Percentiles rank a stretch among this genome's conserved stretches.
Evolutionary conservation across 23 tunicate species (phyloP).

Genomic region (Trididemnum nubilum): DNA sequence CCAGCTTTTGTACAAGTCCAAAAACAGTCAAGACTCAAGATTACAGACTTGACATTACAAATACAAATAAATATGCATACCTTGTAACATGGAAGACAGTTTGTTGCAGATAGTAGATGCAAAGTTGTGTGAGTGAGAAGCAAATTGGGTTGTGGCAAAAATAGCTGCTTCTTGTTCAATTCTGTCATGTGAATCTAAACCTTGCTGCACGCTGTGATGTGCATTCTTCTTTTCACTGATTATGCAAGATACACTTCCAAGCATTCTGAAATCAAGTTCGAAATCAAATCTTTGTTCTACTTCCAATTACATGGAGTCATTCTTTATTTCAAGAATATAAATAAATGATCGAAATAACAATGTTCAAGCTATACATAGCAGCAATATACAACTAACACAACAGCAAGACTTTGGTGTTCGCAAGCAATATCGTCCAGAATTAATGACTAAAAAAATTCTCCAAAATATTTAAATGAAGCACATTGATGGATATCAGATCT

Average conservation of each 20-base stretch:
- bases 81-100: slow-evolving; percentile 84
- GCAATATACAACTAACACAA: too few species aligned
- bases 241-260: slow-evolving; percentile 89
- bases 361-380: neutral
- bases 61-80: slow-evolving; percentile 17
- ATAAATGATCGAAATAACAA: neutral
- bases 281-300: too few species aligned
- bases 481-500: too few species aligned
- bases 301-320: neutral
- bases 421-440: too few species aligned
- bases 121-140: slow-evolving; percentile 83
- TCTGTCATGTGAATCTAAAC: slow-evolving; percentile 91
- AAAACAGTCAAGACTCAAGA: neutral
- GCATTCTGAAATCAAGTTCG: slow-evolving; percentile 87
- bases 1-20: neutral
- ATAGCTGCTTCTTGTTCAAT: slow-evolving; percentile 96
- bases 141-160: slow-evolving; percentile 88
- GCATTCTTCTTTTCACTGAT: slow-evolving; percentile 85
- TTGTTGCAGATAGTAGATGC: slow-evolving; percentile 92
- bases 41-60: neutral
- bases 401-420: too few species aligned
- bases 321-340: neutral
- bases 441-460: too few species aligned
- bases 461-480: too few species aligned
- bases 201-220: slow-evolving; percentile 89